Conservation (phyloP, 2,113 vertebrate genomes). For the Protobothrops flavoviridis region DNA sequence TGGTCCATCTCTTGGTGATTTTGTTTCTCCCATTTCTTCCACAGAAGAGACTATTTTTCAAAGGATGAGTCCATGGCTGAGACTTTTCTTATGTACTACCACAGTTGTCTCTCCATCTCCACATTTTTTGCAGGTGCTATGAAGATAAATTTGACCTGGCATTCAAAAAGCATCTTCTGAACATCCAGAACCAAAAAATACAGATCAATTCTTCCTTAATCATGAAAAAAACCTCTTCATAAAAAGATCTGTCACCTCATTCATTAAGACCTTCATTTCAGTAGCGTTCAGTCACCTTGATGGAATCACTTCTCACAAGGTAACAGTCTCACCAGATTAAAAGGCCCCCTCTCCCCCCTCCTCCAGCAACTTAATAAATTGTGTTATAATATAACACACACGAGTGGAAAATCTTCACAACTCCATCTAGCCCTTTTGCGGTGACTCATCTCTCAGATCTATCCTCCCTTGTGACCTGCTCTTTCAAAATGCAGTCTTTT, state of each 20-base stretch:
- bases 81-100: background rate
- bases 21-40: background rate
- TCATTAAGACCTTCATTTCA: conserved; percentile 8
- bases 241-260: background rate
- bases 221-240: background rate
- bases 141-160: background rate
- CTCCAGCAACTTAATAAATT: background rate
- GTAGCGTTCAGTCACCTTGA: conserved; percentile 6
- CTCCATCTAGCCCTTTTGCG: conserved; percentile 42
- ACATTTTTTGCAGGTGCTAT: background rate
- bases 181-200: background rate
- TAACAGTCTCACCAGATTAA: conserved; percentile 1
- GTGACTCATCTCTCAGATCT: conserved; percentile 43
- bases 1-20: background rate
- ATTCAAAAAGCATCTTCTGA: background rate
- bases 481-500: conserved; percentile 39
- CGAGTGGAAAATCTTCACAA: conserved; percentile 25
- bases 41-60: background rate
- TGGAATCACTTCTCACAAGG: background rate
- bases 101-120: background rate
- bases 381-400: conserved; percentile 26
- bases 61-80: background rate
- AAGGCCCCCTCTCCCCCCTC: conserved; percentile 9
- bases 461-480: conserved; percentile 40
- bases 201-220: background rate